Evolutionary conservation across 2,113 vertebrate species (phyloP).

Genomic region (Salvelinus fontinalis): DNA sequence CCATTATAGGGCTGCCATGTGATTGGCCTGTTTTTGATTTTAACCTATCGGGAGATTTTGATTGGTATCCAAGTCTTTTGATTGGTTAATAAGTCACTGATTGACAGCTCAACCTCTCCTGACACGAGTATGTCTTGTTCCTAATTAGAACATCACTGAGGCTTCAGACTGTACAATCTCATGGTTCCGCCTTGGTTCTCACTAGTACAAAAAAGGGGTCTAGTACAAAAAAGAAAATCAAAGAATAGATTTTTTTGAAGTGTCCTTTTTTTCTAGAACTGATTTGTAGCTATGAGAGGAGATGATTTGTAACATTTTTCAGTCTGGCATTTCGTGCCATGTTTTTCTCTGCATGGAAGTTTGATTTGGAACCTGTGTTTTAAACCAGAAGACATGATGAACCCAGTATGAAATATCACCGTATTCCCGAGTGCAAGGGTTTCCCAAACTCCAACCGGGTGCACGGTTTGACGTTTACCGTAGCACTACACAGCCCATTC

Average conservation of each 20-base stretch:
- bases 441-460: too few relatives aligned
- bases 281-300: constrained; percentile 70
- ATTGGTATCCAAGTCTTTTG: background rate
- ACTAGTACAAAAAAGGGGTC: constrained; percentile 40
- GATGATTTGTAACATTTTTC: constrained; percentile 59
- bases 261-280: constrained; percentile 69
- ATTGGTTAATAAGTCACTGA: constrained; percentile 12
- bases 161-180: constrained; percentile 20
- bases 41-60: too few relatives aligned
- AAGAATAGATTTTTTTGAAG: constrained; percentile 45
- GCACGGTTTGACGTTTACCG: too few relatives aligned
- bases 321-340: constrained; percentile 50
- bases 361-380: constrained; percentile 59
- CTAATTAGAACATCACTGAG: constrained; percentile 62
- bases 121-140: constrained; percentile 48
- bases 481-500: too few relatives aligned
- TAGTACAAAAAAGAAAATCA: constrained; percentile 16
- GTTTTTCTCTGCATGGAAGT: constrained; percentile 54
- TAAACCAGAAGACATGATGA: constrained; percentile 44
- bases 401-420: too few relatives aligned
- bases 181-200: constrained; percentile 31
- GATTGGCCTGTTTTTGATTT: background rate
- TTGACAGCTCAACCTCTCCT: constrained; percentile 40
- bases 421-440: too few relatives aligned
- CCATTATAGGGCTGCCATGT: constrained; percentile 15